A percentile compares a stretch with the other conserved stretches of the same genome.
Evolutionary conservation across 2,888 invertebrate genomes (phyloP).

Genomic region (Mesorhabditis spiculigera): DNA sequence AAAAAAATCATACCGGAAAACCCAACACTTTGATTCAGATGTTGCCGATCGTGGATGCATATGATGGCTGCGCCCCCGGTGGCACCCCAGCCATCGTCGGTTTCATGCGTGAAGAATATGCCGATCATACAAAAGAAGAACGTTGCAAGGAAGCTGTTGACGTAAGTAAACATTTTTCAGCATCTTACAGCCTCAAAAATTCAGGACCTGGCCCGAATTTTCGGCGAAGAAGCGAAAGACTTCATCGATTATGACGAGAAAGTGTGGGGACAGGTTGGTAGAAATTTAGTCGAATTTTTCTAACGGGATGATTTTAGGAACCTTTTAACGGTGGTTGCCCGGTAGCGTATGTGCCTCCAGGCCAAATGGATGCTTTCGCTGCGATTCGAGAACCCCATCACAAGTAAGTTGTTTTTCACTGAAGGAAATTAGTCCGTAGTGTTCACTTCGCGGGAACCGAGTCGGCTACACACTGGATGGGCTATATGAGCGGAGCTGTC

Average conservation of each 20-base stretch:
- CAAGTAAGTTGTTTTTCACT: constrained; percentile 16
- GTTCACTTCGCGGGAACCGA: constrained; percentile 60
- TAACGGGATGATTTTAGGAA: constrained; percentile 59
- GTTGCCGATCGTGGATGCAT: constrained; percentile 24
- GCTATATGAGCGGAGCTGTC: constrained; percentile 60
- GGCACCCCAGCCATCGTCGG: constrained; percentile 60
- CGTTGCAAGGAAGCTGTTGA: neutral
- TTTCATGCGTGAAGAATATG: constrained; percentile 53
- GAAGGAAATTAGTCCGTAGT: constrained; percentile 14
- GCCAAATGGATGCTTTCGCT: constrained; percentile 36
- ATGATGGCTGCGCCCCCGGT: constrained; percentile 26
- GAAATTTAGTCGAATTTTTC: neutral
- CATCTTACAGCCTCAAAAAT: constrained; percentile 55
- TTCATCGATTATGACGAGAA: constrained; percentile 57
- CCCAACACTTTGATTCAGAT: constrained; percentile 9
- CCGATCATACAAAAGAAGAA: constrained; percentile 10
- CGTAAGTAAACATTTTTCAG: neutral
- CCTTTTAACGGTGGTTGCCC: constrained; percentile 62
- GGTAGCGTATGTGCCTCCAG: constrained; percentile 58
- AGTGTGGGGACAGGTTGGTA: constrained; percentile 15
- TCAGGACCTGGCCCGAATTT: constrained; percentile 32
- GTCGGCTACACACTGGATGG: constrained; percentile 58
- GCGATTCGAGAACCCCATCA: constrained; percentile 33
- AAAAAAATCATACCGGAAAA: constrained; percentile 6
- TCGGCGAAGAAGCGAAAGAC: constrained; percentile 32